Base-by-base conservation (phyloP, 2,113 vertebrate genomes). In the Platycercus adscitus region DNA sequence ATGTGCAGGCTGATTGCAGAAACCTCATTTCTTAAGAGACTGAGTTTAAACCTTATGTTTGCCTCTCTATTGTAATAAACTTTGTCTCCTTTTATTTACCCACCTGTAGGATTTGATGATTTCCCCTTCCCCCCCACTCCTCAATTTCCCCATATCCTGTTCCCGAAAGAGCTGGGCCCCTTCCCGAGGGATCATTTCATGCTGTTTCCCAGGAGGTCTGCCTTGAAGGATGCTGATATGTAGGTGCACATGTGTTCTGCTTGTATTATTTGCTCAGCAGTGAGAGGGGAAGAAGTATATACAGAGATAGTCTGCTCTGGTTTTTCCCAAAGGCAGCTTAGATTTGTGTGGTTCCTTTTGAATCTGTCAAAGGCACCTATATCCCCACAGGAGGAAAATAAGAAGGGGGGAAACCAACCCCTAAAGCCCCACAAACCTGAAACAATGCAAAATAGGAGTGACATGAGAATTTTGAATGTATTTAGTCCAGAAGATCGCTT, bases 131-230 rank as follows among this genome's bases (percentile, higher is more conserved):
- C 66, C 55, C 55, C 37, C 4, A 3, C 72, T 52, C 35, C 83
- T 94, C 93, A 37, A 84, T 95, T 96, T 96, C 71, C 68, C 95
- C 95, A 95, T 75, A 95, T 97, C 91, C 96, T 96, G 95, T 96
- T 96, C 95, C 95, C 92, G 0, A 72, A 93, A 95, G 95, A 82
- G 49, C 70, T 93, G 95, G 73, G 92, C 86, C 81, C 93, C 77
- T 89, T 91, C 96, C 86, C 86, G 0, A 61, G 92, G 63, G 92
- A 93, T 96, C 31, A 21, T 24, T 86, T 72, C 11, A 35, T 75
- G 77, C 86, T 76, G 83, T 87, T 95, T 82, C 88, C 88, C 65
- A 13, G 69, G 83, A 95, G 76, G n/a, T 53, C 69, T 86, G 86
- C 86, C 90, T 88, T 7, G 33, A 24, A 39, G 65, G 90, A 88